Evolutionary conservation across 2,113 vertebrate genomes (phyloP), one percentile per base, ranked within the genome.

Genomic region (Brevimyrus niger): DNA sequence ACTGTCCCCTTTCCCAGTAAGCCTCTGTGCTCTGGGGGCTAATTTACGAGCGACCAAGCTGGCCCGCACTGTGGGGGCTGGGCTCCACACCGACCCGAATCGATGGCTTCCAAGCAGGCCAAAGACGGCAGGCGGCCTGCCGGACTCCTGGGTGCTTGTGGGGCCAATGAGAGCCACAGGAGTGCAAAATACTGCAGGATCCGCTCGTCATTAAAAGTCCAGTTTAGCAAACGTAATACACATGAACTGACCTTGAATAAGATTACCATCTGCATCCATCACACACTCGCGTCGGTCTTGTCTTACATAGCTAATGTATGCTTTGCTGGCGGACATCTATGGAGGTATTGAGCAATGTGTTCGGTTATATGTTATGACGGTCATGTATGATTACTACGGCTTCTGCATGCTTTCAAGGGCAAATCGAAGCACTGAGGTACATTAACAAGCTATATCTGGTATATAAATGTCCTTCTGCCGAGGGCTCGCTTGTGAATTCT

Each of bases 201-300:
- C 21, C 42, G 1, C 80, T 46, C 0, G 44, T 47, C 23, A 4
- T 47, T n/a, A 21, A 47, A 21, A 9, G 3, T 84, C 44, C 21
- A 1, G 23, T 84, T 47, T n/a, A 13, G 61, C 61, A 31, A 69
- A 69, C 38, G 21, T 21, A 23, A 84, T 23, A 47, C 21, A 21
- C 21, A 21, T 11, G 82, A 84, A 47, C 38, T 84, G 82, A 47
- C 76, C 89, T 92, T 91, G 89, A 89, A 94, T 94, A 84, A 84
- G 23, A 84, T 46, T 44, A 23, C 82, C 82, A n/a, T 84, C 44
- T 47, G 82, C 42, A 84, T 46, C 9, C 82, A 44, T 84, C 44
- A 47, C 7, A 23, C 35, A 8, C 11, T 47, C 15, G 7, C n/a
- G 1, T 80, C 35, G 6, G 19, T 84, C 44, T 84, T n/a, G 82